Evolutionary conservation across 2,797 vertebrate genomes (phyloP).

Genomic region (Semotilus atromaculatus): DNA sequence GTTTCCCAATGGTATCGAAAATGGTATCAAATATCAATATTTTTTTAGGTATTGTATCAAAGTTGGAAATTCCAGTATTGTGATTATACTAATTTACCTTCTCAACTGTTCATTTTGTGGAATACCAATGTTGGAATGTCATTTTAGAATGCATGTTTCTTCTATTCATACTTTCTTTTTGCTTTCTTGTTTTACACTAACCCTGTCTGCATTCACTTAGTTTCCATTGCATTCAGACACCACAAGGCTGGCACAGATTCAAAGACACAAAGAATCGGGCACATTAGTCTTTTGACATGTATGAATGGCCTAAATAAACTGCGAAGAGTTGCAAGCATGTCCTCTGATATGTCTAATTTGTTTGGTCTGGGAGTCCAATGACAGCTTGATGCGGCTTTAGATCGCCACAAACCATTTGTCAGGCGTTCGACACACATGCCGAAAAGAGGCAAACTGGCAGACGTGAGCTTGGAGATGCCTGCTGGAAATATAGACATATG

Average conservation of each 20-base stretch:
- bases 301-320: slow-evolving; percentile 65
- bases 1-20: too few relatives aligned
- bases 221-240: slow-evolving; percentile 44
- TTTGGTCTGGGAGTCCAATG: slow-evolving; percentile 50
- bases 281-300: slow-evolving; percentile 64
- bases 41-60: too few relatives aligned
- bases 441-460: slow-evolving; percentile 61
- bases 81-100: not conserved
- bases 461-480: slow-evolving; percentile 57
- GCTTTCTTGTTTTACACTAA: slow-evolving; percentile 65
- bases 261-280: slow-evolving; percentile 58
- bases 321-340: slow-evolving; percentile 58
- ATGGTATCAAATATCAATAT: too few relatives aligned
- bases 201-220: slow-evolving; percentile 51
- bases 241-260: slow-evolving; percentile 60
- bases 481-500: slow-evolving; percentile 49
- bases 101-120: not conserved
- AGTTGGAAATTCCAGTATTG: not conserved
- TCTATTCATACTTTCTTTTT: slow-evolving; percentile 30
- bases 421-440: slow-evolving; percentile 63
- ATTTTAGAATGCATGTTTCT: not conserved
- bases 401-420: slow-evolving; percentile 66
- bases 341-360: slow-evolving; percentile 59
- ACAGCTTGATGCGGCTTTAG: slow-evolving; percentile 64
- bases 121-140: not conserved